Base-by-base conservation (phyloP, 2,888 invertebrate species). In the Diachrysia chrysitis region DNA sequence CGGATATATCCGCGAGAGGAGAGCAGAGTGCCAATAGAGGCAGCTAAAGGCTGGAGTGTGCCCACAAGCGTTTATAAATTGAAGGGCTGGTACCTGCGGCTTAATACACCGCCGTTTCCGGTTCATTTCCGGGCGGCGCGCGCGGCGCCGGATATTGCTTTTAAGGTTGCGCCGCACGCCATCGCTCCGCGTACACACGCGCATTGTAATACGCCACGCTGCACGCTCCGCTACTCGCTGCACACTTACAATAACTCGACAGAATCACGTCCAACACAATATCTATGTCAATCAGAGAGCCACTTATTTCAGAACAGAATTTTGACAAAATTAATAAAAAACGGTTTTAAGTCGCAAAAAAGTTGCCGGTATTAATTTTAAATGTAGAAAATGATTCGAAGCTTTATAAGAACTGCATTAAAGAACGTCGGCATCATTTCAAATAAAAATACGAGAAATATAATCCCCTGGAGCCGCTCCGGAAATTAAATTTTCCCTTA, bases 31-130 rank as follows among this genome's bases (percentile, higher is more conserved):
- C 82, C 83, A 83, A 84, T 85, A 86, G 84, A 82, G 81, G 84
- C 83, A 76, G 83, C 82, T 86, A 72, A 86, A 86, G 85, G 87
- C 87, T 89, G 84, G 87, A 90, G 90, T 88, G 89, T 88, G 84
- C 89, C 92, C 91, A 91, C 93, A 87, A 90, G 95, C 94, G 91
- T 93, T 95, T 95, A 94, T 95, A 95, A 95, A 95, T 95, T 95
- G 94, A 95, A 95, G 95, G 94, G 93, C 93, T 92, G 90, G 91
- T 95, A 95, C 95, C 95, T 95, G 95, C 92, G 92, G 95, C 95
- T 95, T 95, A 95, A 95, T 95, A 95, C 95, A 93, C 95, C 95
- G 90, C 94, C 90, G 95, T 95, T 95, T 95, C 95, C 95, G 95
- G 93, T 95, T 95, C 95, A 95, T 95, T 95, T 95, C 95, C 95